These are phyloP conservation scores for Diaprepes abbreviatus DNA, from an alignment of 2,888 invertebrate genomes.

Conservation along the genomic window DNA sequence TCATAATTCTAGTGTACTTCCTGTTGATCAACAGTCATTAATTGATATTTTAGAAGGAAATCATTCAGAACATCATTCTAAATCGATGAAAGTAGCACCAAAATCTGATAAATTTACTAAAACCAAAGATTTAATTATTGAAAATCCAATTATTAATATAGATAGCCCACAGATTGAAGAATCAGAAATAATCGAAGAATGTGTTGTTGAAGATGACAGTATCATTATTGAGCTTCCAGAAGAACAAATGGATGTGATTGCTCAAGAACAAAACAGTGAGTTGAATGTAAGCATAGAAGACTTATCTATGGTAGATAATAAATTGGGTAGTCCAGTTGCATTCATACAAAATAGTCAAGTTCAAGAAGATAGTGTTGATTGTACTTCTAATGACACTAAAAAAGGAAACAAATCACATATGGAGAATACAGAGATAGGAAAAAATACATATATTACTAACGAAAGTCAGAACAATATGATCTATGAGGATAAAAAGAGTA, in stretches of 20 bases:
- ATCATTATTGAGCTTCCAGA: conserved; percentile 36
- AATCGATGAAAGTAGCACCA: neutral
- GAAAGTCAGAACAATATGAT: neutral
- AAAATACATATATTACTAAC: neutral
- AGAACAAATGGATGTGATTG: conserved; percentile 10
- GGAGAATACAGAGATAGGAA: neutral
- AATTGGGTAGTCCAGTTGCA: neutral
- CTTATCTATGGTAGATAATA: neutral
- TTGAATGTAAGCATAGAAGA: neutral
- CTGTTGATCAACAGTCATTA: conserved; percentile 43
- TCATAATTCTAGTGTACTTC: conserved; percentile 1
- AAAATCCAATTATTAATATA: conserved; percentile 32
- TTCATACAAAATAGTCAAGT: neutral
- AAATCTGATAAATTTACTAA: neutral
- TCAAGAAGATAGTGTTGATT: neutral
- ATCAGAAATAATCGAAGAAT: conserved; percentile 46
- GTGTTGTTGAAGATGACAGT: conserved; percentile 45
- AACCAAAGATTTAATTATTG: conserved; percentile 2
- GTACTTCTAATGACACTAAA: neutral
- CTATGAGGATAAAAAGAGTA: neutral
- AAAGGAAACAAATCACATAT: neutral
- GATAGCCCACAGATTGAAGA: conserved; percentile 34
- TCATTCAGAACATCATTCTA: conserved; percentile 4
- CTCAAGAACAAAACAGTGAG: neutral
- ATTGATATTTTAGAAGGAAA: conserved; percentile 50